Conservation (phyloP, 2,113 vertebrate genomes). For the Electrona antarctica region DNA sequence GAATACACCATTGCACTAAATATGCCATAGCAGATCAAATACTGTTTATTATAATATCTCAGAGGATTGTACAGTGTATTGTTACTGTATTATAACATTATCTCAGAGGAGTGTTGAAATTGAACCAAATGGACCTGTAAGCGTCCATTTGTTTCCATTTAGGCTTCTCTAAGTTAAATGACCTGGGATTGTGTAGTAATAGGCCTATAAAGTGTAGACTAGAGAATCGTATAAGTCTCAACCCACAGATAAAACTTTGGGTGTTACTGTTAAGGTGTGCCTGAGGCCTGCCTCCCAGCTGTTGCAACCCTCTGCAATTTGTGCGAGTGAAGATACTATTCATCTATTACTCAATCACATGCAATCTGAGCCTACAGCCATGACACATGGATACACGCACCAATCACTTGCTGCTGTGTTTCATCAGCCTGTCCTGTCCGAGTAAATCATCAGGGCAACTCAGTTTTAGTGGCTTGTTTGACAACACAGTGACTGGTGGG, state of each 20-base stretch:
- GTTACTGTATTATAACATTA: too few relatives aligned
- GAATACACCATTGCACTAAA: too few relatives aligned
- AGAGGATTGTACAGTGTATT: too few relatives aligned
- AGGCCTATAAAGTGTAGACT: too few relatives aligned
- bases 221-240: too few relatives aligned
- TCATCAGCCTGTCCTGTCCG: conserved; percentile 1
- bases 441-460: background rate
- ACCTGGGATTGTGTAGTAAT: too few relatives aligned
- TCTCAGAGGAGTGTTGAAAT: too few relatives aligned
- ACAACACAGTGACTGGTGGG: background rate
- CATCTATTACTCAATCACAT: background rate
- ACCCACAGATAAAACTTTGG: background rate
- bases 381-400: background rate
- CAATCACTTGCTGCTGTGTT: conserved; percentile 1
- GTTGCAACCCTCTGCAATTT: conserved; percentile 49
- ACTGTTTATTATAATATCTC: too few relatives aligned
- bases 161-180: too few relatives aligned
- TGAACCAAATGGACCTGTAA: too few relatives aligned
- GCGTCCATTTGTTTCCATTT: too few relatives aligned
- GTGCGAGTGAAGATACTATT: background rate
- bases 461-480: conserved; percentile 2
- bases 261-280: conserved; percentile 17
- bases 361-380: conserved; percentile 12
- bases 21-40: too few relatives aligned
- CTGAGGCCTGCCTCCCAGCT: background rate